Conservation (phyloP, 2,888 invertebrate species). For the Acanthosepion lycidas region DNA sequence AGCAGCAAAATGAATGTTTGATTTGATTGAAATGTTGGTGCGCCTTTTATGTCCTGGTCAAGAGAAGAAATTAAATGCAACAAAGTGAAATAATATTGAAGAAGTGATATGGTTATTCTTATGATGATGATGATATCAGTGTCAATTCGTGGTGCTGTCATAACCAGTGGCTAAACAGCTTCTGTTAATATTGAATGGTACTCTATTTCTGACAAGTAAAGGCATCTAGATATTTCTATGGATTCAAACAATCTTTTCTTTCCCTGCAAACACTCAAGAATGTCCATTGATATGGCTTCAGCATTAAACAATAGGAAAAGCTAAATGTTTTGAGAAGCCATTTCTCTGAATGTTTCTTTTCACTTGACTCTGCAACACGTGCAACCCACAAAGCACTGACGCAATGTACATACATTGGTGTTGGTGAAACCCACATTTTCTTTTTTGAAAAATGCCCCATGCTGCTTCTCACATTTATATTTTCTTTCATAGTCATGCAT, state of each 20-base stretch:
- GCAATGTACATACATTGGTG: background rate
- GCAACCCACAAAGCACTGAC: background rate
- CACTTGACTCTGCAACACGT: background rate
- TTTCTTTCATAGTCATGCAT: background rate
- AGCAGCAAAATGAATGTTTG: background rate
- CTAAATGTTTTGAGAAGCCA: background rate
- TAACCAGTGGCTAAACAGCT: background rate
- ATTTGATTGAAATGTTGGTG: background rate
- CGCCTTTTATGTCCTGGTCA: background rate
- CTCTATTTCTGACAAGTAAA: background rate
- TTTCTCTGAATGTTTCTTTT: background rate
- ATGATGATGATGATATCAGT: background rate
- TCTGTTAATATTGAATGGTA: background rate
- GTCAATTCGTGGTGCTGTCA: background rate
- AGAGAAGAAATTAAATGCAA: background rate
- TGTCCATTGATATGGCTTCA: background rate
- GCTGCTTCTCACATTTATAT: background rate
- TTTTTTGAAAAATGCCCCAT: background rate
- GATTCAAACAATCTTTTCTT: background rate
- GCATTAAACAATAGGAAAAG: background rate
- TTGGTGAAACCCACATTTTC: background rate
- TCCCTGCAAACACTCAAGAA: background rate
- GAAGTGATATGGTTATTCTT: background rate
- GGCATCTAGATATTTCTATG: conserved; percentile 20
- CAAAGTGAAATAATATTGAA: background rate